Evolutionary conservation across 2,797 vertebrate genomes (phyloP).

Genomic region (Garrulus glandarius): DNA sequence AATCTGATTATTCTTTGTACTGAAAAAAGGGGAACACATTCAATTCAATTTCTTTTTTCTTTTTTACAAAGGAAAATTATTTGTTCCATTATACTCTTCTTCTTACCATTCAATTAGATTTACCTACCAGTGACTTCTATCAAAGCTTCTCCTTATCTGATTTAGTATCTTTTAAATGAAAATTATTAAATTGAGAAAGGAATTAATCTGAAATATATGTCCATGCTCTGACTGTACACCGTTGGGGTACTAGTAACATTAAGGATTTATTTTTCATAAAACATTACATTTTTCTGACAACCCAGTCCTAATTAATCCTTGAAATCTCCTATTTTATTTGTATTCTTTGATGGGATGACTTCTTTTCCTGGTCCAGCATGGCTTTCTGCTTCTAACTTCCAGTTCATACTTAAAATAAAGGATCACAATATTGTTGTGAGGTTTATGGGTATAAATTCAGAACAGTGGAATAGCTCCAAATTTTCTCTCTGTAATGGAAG

Average conservation of each 20-base stretch:
- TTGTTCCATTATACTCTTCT: not conserved
- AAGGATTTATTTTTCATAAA: not conserved
- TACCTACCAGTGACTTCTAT: not conserved
- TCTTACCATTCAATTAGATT: not conserved
- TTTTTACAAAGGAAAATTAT: not conserved
- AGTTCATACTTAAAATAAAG: not conserved
- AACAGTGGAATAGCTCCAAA: not conserved
- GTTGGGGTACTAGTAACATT: not conserved
- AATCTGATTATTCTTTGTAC: slow-evolving; percentile 13
- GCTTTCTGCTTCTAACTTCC: not conserved
- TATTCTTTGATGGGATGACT: not conserved
- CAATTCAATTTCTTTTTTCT: not conserved
- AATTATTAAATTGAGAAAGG: not conserved
- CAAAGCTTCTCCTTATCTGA: not conserved
- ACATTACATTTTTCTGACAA: not conserved
- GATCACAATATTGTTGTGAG: not conserved
- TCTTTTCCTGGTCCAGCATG: not conserved
- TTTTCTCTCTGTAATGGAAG: not conserved
- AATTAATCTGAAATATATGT: not conserved
- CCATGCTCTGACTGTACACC: not conserved
- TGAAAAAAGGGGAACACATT: not conserved
- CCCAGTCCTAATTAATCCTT: not conserved
- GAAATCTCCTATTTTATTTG: not conserved
- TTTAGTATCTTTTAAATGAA: not conserved
- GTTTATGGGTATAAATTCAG: not conserved